Percentiles rank a stretch among this genome's conserved stretches.
Evolutionary conservation across 2,113 vertebrate genomes (phyloP).

Genomic region (Columbina picui): DNA sequence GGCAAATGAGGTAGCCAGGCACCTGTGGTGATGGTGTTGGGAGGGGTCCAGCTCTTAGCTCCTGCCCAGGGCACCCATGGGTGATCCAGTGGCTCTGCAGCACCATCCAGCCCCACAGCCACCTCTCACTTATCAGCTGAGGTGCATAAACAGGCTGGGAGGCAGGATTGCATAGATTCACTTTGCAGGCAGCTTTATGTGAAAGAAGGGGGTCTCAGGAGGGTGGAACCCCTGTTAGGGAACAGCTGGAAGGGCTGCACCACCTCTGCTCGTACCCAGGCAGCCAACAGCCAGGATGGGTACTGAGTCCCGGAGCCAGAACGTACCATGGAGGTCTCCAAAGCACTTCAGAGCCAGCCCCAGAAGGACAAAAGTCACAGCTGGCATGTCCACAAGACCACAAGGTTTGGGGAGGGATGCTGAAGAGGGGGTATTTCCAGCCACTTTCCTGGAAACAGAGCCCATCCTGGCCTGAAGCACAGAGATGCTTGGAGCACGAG

Average conservation of each 20-base stretch:
- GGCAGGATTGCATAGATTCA: background rate
- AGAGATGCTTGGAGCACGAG: background rate
- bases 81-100: background rate
- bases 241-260: background rate
- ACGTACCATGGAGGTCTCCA: background rate
- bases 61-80: background rate
- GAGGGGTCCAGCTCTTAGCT: background rate
- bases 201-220: background rate
- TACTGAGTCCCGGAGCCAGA: background rate
- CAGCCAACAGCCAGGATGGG: background rate
- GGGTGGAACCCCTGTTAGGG: background rate
- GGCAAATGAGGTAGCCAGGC: background rate
- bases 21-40: background rate
- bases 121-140: background rate
- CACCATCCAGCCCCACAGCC: background rate
- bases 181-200: background rate
- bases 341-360: background rate
- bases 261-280: background rate
- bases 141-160: background rate
- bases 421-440: background rate
- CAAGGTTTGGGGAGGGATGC: background rate
- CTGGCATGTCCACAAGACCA: background rate
- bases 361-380: background rate
- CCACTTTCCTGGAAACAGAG: background rate
- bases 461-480: background rate